phyloP scores from a whole-genome alignment of 2,797 vertebrate species.

The Emydoidea blandingii region DNA sequence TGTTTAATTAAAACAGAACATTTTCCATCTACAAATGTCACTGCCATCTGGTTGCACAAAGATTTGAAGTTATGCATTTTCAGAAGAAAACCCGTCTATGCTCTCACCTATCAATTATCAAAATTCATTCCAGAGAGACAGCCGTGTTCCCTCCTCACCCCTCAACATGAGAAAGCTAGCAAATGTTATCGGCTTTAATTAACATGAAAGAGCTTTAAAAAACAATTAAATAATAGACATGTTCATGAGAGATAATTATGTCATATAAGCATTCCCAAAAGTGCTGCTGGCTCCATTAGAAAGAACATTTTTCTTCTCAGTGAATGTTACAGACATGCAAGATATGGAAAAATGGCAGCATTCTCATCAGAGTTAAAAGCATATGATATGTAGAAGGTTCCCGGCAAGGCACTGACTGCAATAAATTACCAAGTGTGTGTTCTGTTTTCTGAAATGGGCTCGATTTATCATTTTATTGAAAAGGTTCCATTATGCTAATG shows the following conservation, averaged over 20 bases:
- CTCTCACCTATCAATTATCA: not conserved
- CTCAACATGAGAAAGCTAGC: not conserved
- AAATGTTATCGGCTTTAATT: conserved; percentile 37
- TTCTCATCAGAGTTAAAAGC: conserved; percentile 85
- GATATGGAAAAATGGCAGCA: conserved; percentile 42
- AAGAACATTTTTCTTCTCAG: conserved; percentile 48
- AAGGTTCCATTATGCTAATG: conserved; percentile 90
- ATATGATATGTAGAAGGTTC: conserved; percentile 71
- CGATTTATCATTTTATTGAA: conserved; percentile 88
- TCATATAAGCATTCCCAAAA: conserved; percentile 67
- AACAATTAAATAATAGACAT: conserved; percentile 67
- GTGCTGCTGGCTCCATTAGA: conserved; percentile 51
- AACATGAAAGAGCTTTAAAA: conserved; percentile 53
- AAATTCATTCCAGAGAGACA: conserved; percentile 18
- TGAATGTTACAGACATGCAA: conserved; percentile 15
- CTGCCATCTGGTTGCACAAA: not conserved
- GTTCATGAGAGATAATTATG: conserved; percentile 67
- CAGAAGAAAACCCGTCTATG: not conserved
- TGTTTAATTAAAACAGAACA: conserved; percentile 11
- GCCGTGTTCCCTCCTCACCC: not conserved
- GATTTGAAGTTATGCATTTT: rapidly evolving
- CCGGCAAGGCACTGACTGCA: conserved; percentile 54
- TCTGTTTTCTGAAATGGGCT: conserved; percentile 83
- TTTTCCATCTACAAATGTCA: not conserved
- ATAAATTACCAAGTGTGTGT: conserved; percentile 82